Percentiles rank a stretch among this genome's conserved stretches.
phyloP scores from a whole-genome alignment of 2,797 vertebrate species.

The Ibycter americanus region DNA sequence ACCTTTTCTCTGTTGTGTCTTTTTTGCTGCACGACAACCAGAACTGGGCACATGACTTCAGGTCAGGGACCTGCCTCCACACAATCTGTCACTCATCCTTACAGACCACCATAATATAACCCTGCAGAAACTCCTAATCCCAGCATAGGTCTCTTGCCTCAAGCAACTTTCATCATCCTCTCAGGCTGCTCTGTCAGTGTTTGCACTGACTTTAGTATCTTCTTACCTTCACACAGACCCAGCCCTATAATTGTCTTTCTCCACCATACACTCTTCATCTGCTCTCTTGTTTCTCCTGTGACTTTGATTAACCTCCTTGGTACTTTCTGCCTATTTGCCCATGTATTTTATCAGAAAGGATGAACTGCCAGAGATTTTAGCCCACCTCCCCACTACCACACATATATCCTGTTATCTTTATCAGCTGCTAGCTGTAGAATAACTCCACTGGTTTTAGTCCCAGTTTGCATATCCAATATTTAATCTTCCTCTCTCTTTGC shows the following conservation, averaged over 20 bases:
- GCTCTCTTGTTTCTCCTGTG: background rate
- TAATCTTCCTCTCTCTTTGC: background rate
- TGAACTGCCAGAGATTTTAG: background rate
- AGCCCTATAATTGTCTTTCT: background rate
- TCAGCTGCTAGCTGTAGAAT: background rate
- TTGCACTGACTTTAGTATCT: background rate
- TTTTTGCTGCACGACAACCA: background rate
- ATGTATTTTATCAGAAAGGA: background rate
- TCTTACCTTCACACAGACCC: background rate
- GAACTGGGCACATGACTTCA: background rate
- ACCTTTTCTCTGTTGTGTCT: background rate
- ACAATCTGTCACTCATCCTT: background rate
- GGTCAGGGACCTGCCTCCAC: background rate
- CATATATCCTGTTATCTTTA: background rate
- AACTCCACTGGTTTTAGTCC: background rate
- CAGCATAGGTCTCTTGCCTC: background rate
- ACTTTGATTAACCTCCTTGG: background rate
- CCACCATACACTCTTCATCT: background rate
- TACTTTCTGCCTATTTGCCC: background rate
- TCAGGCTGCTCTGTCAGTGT: background rate
- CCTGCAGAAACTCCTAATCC: background rate
- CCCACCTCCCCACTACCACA: background rate
- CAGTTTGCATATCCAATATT: background rate
- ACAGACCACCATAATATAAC: background rate
- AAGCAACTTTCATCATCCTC: background rate